Conservation (phyloP, 2,888 invertebrate genomes). For the Lomographa bimaculata region DNA sequence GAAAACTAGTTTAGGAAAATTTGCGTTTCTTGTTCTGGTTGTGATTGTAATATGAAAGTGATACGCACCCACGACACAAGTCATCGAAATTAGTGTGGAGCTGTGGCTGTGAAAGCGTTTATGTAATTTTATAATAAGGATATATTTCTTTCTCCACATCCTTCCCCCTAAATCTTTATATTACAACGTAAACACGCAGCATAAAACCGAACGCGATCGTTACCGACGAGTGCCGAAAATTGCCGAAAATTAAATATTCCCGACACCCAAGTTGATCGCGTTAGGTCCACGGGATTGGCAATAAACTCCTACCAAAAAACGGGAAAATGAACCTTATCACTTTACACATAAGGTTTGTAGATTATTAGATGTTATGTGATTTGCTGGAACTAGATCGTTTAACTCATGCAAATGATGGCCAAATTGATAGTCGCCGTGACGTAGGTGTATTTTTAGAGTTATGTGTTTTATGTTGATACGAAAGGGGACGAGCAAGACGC, state of each 20-base stretch:
- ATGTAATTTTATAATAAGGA: no score
- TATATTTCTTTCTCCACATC: no score
- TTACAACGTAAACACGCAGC: constrained; percentile 18
- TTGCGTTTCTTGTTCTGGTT: no score
- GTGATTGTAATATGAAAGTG: no score
- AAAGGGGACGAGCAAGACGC: no score
- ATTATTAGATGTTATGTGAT: constrained; percentile 10
- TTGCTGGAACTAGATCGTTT: constrained; percentile 27
- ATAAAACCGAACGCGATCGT: constrained; percentile 40
- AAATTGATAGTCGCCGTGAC: constrained; percentile 54
- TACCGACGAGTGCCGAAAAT: constrained; percentile 54
- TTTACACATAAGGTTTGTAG: constrained; percentile 1
- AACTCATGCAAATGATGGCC: constrained; percentile 57
- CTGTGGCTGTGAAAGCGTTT: no score
- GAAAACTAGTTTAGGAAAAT: no score
- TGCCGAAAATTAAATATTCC: constrained; percentile 74
- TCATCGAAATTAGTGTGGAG: no score
- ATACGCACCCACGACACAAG: no score
- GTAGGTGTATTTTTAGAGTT: constrained; percentile 9
- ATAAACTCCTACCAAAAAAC: constrained; percentile 53
- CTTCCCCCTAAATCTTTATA: no score
- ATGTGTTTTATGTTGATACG: constrained; percentile 8
- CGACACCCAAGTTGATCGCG: constrained; percentile 70
- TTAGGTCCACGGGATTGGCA: constrained; percentile 77
- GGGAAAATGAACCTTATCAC: constrained; percentile 15